These are phyloP conservation scores for Bradysia coprophila DNA, from an alignment of 1,140 invertebrate species.

Conservation along the genomic window DNA sequence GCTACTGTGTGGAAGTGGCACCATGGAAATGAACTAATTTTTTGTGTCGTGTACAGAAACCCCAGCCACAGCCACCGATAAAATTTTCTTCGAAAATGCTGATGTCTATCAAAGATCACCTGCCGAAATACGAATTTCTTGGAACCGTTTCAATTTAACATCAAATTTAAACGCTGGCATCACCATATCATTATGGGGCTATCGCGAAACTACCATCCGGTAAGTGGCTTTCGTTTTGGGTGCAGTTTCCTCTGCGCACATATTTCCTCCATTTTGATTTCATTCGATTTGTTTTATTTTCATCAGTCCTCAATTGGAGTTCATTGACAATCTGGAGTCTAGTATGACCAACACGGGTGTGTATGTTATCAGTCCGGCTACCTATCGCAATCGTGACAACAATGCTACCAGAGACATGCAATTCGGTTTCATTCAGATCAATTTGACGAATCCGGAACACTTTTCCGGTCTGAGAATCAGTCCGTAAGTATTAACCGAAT, in stretches of 20 bases:
- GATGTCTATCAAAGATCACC: slow-evolving; percentile 52
- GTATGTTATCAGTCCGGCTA: slow-evolving; percentile 45
- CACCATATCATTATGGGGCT: slow-evolving; percentile 70
- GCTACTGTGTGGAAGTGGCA: background rate
- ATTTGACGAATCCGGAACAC: slow-evolving; percentile 60
- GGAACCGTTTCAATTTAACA: slow-evolving; percentile 72
- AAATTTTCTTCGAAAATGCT: slow-evolving; percentile 60
- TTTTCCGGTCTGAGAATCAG: slow-evolving; percentile 46
- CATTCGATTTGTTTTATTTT: background rate
- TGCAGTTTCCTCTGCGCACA: no score
- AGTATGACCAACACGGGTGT: slow-evolving; percentile 40
- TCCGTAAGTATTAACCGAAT: slow-evolving; percentile 44
- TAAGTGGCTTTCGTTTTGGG: slow-evolving; percentile 2
- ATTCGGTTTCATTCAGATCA: slow-evolving; percentile 83
- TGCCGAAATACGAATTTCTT: slow-evolving; percentile 51
- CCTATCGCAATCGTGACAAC: slow-evolving; percentile 49
- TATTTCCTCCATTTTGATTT: background rate
- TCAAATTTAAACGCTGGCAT: slow-evolving; percentile 52
- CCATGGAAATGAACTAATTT: background rate
- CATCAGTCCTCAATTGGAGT: slow-evolving; percentile 40
- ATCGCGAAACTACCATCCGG: slow-evolving; percentile 59
- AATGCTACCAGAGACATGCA: slow-evolving; percentile 46
- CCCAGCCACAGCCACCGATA: slow-evolving; percentile 62
- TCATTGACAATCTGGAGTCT: slow-evolving; percentile 37
- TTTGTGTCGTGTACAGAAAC: slow-evolving; percentile 41